Percentiles rank a stretch among this genome's conserved stretches.
phyloP scores from a whole-genome alignment of 2,888 invertebrate genomes.

The Drosophila putrida region DNA sequence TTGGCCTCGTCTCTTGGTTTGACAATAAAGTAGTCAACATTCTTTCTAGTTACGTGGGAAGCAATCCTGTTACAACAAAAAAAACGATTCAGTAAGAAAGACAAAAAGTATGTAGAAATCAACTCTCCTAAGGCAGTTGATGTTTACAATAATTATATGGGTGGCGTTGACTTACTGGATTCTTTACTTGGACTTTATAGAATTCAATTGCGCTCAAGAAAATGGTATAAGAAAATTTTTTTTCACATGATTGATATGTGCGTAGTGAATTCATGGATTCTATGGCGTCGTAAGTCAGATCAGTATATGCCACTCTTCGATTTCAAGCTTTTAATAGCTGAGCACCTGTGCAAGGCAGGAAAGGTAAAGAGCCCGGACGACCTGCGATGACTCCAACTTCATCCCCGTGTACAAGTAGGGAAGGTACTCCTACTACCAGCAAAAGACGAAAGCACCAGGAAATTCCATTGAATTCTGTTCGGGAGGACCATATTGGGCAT shows the following conservation, averaged over 20 bases:
- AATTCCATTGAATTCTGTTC: conserved; percentile 29
- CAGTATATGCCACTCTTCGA: conserved; percentile 33
- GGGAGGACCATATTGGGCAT: conserved; percentile 34
- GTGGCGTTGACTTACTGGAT: no score
- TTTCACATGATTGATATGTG: conserved; percentile 11
- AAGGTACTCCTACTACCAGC: conserved; percentile 25
- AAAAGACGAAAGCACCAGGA: conserved; percentile 17
- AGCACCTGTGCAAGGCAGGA: conserved; percentile 31
- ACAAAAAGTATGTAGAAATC: no score
- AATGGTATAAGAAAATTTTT: not conserved
- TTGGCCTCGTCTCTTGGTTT: no score
- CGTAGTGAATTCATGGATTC: conserved; percentile 13
- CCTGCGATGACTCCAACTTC: conserved; percentile 13
- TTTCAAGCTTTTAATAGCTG: conserved; percentile 36
- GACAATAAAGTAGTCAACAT: no score
- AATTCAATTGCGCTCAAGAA: no score
- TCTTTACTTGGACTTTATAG: no score
- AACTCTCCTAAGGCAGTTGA: no score
- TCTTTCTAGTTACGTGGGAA: no score
- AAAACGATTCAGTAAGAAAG: no score
- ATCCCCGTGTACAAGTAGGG: conserved; percentile 26
- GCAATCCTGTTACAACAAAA: no score
- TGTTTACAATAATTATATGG: no score
- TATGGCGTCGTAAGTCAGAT: conserved; percentile 27
- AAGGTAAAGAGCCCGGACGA: conserved; percentile 24